Evolutionary conservation across 2,888 invertebrate genomes (phyloP).

Genomic region (Linyphia triangularis): DNA sequence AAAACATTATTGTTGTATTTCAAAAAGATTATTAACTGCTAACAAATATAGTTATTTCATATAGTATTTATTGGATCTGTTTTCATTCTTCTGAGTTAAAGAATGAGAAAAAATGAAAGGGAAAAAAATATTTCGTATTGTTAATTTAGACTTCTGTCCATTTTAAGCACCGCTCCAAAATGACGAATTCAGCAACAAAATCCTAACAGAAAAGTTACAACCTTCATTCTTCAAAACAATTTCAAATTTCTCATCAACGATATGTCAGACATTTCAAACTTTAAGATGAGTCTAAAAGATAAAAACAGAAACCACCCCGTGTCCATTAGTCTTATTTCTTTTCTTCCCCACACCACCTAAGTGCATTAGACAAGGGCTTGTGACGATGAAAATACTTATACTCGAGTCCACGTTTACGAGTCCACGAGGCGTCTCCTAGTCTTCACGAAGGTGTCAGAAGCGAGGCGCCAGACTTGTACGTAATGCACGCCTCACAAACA

Average conservation of each 20-base stretch:
- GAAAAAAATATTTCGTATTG: no score
- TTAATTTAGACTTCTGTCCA: no score
- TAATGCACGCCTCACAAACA: slow-evolving; percentile 4
- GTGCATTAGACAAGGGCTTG: slow-evolving; percentile 1
- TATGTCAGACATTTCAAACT: not conserved
- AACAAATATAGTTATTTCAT: no score
- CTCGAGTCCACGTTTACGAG: slow-evolving; percentile 29
- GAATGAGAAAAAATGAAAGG: no score
- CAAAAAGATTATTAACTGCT: no score
- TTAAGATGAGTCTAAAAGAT: not conserved
- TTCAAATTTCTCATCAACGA: not conserved
- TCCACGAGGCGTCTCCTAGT: not conserved
- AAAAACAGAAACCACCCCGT: not conserved
- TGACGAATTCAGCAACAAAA: no score
- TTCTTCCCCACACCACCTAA: not conserved
- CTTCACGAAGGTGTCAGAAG: slow-evolving; percentile 2
- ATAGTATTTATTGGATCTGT: no score
- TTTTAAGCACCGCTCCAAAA: no score
- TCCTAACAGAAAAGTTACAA: no score
- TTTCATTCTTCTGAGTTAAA: no score
- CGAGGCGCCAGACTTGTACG: slow-evolving; percentile 27
- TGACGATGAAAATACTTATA: no score
- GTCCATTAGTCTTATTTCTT: slow-evolving; percentile 22
- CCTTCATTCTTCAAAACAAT: not conserved
- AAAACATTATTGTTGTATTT: no score